Evolutionary conservation across 2,888 invertebrate genomes (phyloP), one percentile per base, ranked within the genome.

Genomic region (Prostheceraeus crozeri): DNA sequence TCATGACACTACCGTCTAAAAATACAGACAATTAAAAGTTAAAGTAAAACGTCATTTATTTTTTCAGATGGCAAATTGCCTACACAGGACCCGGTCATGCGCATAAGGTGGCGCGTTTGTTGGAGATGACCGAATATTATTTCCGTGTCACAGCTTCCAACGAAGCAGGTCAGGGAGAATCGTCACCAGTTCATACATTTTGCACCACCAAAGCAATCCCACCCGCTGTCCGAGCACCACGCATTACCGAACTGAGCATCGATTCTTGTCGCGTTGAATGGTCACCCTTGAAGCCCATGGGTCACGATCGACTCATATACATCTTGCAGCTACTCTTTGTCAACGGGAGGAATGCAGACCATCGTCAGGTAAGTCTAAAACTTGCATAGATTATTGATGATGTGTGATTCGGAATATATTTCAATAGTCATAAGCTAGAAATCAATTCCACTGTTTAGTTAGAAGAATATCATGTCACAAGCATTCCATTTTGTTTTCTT

Each of bases 141-240:
- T 89, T 91, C 80, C 82, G 89, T 68, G 85, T 91, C 70, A 55
- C 23, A 67, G 87, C 87, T 53, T 82, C 84, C 66, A 88, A 87
- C 73, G 86, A 85, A 75, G 88, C 86, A 61, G 89, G 89, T 10
- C 82, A 84, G 67, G 89, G 89, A 16, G 82, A 83, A 31, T 87
- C 84, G 80, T 86, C 87, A 3, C 80, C 80, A 61, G 80, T 83
- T 55, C 81, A 82, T 72, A 77, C 81, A 60, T 87, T 85, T 75
- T 79, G 79, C 67, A 91, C 91, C 31, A 80, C 79, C 62, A 81
- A 84, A 65, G 85, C 89, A 30, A 85, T 88, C 60, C 91, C 90
- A 28, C 83, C 85, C 57, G 82, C 84, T 63, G 81, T 87, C 46
- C 86, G 85, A 80, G 78, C 84, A 27, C 86, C 86, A 35, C 79